Conservation (phyloP, 2,888 invertebrate species). For the Noctua janthe region DNA sequence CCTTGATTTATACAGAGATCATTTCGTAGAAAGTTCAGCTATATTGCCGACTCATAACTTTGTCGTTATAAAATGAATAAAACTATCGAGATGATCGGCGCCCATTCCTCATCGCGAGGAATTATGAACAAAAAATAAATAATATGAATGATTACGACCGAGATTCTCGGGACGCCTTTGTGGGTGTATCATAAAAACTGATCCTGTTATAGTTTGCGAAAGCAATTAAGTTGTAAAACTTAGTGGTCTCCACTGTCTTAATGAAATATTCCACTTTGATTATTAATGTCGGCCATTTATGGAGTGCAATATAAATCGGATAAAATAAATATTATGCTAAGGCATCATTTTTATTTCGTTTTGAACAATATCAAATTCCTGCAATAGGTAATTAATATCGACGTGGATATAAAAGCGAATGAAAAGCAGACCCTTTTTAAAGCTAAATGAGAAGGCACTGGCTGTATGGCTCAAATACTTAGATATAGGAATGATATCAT, state of each 20-base stretch:
- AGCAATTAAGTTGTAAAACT: slow-evolving; percentile 89
- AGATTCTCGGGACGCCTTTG: slow-evolving; percentile 79
- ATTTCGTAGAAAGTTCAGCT: slow-evolving; percentile 59
- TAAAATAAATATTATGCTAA: slow-evolving; percentile 78
- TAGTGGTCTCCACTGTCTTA: slow-evolving; percentile 84
- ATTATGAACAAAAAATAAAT: slow-evolving; percentile 83
- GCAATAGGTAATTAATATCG: slow-evolving; percentile 32
- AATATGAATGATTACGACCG: slow-evolving; percentile 71
- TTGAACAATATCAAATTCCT: slow-evolving; percentile 43
- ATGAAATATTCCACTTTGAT: slow-evolving; percentile 87
- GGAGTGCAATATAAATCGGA: slow-evolving; percentile 77
- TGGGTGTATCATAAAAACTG: slow-evolving; percentile 84
- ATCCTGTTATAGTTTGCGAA: slow-evolving; percentile 88
- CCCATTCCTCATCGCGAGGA: slow-evolving; percentile 79
- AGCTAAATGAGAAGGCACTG: slow-evolving; percentile 35
- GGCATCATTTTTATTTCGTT: slow-evolving; percentile 63
- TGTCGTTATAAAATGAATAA: slow-evolving; percentile 69
- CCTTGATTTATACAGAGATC: slow-evolving; percentile 58
- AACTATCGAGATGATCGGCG: slow-evolving; percentile 73
- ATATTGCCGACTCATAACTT: slow-evolving; percentile 66
- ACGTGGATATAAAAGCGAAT: slow-evolving; percentile 21
- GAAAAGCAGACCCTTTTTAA: slow-evolving; percentile 43
- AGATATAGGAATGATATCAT: slow-evolving; percentile 55
- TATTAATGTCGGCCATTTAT: slow-evolving; percentile 85
- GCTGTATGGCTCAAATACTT: slow-evolving; percentile 39